Conservation (phyloP, 2,113 vertebrate species). For the Nymphicus hollandicus region DNA sequence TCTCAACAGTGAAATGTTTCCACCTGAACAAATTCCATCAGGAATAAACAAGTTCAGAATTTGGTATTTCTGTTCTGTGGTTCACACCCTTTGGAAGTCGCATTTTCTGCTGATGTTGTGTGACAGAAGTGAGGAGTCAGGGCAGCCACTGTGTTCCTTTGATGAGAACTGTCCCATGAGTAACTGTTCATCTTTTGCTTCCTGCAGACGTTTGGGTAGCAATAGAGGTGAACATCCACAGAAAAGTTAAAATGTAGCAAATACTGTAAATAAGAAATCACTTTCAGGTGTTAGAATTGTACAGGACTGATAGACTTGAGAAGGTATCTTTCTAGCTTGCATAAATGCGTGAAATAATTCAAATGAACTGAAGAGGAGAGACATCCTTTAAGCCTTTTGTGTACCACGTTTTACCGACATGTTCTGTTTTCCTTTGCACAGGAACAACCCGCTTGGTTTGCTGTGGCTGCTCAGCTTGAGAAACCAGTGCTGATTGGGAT, state of each 20-base stretch:
- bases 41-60: background rate
- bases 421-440: background rate
- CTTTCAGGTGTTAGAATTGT: background rate
- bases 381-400: background rate
- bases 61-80: background rate
- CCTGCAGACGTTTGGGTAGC: background rate
- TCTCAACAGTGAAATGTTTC: background rate
- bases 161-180: background rate
- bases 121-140: background rate
- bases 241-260: background rate
- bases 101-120: background rate
- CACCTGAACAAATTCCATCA: background rate
- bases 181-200: background rate
- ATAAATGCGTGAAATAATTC: background rate
- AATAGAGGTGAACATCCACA: background rate
- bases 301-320: background rate
- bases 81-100: background rate
- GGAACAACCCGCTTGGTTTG: background rate
- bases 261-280: background rate
- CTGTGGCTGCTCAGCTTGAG: background rate
- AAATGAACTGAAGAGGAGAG: background rate
- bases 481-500: background rate
- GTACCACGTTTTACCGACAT: fast-evolving
- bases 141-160: background rate
- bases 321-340: background rate